Conservation (phyloP, 2,888 invertebrate species). For the Rhogogaster chlorosoma region DNA sequence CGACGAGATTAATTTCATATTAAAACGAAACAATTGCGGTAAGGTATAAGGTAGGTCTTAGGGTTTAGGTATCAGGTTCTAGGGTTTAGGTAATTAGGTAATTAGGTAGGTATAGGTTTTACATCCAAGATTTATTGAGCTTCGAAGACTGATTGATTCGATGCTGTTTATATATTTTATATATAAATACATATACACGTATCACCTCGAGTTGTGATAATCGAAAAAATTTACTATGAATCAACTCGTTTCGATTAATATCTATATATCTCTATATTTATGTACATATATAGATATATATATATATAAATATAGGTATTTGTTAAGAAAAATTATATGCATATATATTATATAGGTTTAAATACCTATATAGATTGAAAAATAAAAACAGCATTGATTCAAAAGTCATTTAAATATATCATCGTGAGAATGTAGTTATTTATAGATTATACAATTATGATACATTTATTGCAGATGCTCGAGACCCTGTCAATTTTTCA, state of each 20-base stretch:
- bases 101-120: conserved; percentile 59
- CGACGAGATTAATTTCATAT: conserved; percentile 10
- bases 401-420: conserved; percentile 4
- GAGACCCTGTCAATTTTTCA: conserved; percentile 67
- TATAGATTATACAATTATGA: conserved; percentile 73
- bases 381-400: conserved; percentile 6
- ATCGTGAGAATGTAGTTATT: conserved; percentile 20
- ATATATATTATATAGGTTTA: neutral
- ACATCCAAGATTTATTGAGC: conserved; percentile 70
- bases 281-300: neutral
- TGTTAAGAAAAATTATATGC: neutral
- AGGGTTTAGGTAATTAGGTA: neutral
- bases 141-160: conserved; percentile 53
- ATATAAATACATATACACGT: neutral
- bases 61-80: neutral
- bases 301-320: neutral
- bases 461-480: conserved; percentile 73
- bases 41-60: neutral
- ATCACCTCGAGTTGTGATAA: neutral
- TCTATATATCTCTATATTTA: neutral
- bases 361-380: neutral
- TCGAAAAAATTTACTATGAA: neutral
- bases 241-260: neutral
- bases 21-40: conserved; percentile 12
- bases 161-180: conserved; percentile 19